Conservation (phyloP, 2,797 vertebrate genomes). For the Anguilla anguilla region DNA sequence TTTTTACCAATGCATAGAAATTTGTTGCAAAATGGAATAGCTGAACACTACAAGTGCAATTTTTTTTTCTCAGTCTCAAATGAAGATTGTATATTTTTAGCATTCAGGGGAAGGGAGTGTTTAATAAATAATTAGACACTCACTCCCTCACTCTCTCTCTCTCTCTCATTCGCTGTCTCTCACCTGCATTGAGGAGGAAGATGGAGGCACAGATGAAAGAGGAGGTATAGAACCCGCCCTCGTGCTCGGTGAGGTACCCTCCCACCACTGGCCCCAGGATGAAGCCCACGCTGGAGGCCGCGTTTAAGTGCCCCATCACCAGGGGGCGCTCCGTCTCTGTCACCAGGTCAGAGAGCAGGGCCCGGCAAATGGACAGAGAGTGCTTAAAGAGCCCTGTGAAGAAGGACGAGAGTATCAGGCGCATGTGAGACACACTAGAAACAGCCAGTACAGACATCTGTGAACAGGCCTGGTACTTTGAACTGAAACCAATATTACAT, state of each 20-base stretch:
- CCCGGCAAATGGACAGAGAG: conserved; percentile 93
- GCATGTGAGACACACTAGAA: neutral
- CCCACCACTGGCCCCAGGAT: conserved; percentile 92
- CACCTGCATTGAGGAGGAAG: conserved; percentile 90
- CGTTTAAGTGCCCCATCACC: conserved; percentile 90
- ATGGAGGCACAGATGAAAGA: conserved; percentile 85
- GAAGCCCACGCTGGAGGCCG: conserved; percentile 90
- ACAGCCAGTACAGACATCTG: neutral
- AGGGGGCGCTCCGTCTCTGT: conserved; percentile 85
- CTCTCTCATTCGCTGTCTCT: conserved; percentile 34
- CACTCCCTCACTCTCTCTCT: neutral
- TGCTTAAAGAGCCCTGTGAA: conserved; percentile 92
- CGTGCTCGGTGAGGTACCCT: conserved; percentile 87
- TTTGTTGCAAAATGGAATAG: neutral
- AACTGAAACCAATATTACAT: neutral
- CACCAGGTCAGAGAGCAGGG: conserved; percentile 91
- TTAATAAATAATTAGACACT: neutral
- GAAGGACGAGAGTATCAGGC: neutral
- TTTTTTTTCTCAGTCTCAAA: neutral
- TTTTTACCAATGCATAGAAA: neutral
- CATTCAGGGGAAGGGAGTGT: neutral
- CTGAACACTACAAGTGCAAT: neutral
- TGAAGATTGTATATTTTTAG: neutral
- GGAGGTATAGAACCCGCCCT: conserved; percentile 87
- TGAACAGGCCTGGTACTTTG: neutral